phyloP scores from a whole-genome alignment of 2,797 vertebrate genomes.

The Acanthurus lineatus region DNA sequence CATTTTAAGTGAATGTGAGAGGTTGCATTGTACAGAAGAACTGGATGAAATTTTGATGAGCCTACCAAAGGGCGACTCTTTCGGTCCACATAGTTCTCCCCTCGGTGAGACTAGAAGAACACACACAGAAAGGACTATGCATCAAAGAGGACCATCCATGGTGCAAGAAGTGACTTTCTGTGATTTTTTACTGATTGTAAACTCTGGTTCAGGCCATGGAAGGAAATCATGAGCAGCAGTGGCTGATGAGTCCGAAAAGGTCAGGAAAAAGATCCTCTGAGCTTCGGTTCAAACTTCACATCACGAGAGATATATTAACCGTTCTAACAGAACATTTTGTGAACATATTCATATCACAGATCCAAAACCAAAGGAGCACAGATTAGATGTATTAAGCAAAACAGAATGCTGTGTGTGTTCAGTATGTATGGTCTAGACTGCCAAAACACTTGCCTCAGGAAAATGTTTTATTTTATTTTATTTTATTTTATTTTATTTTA shows the following conservation, averaged over 20 bases:
- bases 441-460: too few species aligned
- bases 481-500: not conserved
- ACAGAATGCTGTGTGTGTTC: not conserved
- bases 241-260: conserved; percentile 36
- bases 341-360: not conserved
- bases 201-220: conserved; percentile 42
- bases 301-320: not conserved
- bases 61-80: too few species aligned
- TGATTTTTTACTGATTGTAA: conserved; percentile 47
- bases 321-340: not conserved
- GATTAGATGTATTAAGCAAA: not conserved
- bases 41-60: conserved; percentile 5
- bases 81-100: too few species aligned
- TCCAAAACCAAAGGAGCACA: not conserved
- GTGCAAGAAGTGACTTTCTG: conserved; percentile 48
- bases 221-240: conserved; percentile 43
- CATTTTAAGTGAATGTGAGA: conserved; percentile 38
- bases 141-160: conserved; percentile 75
- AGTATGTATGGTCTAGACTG: not conserved
- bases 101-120: not conserved
- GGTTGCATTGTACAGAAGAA: conserved; percentile 36
- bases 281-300: conserved; percentile 41
- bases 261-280: conserved; percentile 34
- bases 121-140: conserved; percentile 72
- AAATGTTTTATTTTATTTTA: not conserved